phyloP scores from a whole-genome alignment of 2,113 vertebrate genomes.

The Chrysemys picta region DNA sequence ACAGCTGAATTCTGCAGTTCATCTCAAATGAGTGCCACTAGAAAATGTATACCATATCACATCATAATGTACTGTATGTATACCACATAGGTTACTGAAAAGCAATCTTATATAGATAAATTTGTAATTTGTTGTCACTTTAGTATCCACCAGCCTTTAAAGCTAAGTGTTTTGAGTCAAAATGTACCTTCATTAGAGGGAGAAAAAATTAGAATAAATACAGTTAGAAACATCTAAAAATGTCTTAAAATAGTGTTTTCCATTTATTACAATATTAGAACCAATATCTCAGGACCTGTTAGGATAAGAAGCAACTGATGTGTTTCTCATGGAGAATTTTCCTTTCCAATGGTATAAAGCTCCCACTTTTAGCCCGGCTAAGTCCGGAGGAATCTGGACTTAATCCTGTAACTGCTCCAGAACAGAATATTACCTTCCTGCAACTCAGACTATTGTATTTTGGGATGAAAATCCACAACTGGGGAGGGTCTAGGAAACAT shows the following conservation, averaged over 20 bases:
- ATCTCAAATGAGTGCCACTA: background rate
- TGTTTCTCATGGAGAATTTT: slow-evolving; percentile 52
- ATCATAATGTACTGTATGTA: background rate
- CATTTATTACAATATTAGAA: slow-evolving; percentile 52
- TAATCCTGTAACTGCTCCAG: slow-evolving; percentile 42
- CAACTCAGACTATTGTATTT: slow-evolving; percentile 41
- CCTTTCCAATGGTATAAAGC: slow-evolving; percentile 52
- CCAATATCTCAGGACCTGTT: slow-evolving; percentile 58
- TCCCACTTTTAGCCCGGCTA: background rate
- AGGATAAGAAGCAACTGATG: slow-evolving; percentile 39
- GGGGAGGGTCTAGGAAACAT: slow-evolving; percentile 50
- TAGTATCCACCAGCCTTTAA: slow-evolving; percentile 17
- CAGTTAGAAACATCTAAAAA: slow-evolving; percentile 44
- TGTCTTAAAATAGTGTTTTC: slow-evolving; percentile 43
- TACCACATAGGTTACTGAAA: background rate
- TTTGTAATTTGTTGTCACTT: background rate
- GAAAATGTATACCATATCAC: background rate
- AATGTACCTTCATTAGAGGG: background rate
- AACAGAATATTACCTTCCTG: slow-evolving; percentile 54
- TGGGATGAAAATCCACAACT: slow-evolving; percentile 55
- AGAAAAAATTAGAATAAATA: background rate
- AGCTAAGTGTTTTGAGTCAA: background rate
- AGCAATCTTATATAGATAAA: background rate
- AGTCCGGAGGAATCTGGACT: slow-evolving; percentile 56
- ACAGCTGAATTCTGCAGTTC: background rate